Base-by-base conservation (phyloP, 30 jellyfish, hydroid and myxozoan genomes). In the Hydractinia echinata region DNA sequence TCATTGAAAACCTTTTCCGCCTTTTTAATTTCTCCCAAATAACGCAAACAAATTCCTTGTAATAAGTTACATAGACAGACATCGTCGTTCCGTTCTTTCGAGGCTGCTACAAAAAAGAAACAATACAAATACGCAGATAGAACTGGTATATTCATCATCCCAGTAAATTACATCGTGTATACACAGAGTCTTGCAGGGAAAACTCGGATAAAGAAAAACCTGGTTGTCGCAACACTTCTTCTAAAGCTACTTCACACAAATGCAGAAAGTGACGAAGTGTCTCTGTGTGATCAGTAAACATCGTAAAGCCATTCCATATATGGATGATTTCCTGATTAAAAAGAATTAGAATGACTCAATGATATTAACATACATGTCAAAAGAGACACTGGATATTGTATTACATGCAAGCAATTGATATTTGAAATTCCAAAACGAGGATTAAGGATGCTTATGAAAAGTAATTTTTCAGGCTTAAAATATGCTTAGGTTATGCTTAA, bases 281-380 rank as follows among this genome's bases (percentile, higher is more conserved):
- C 60, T 86, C 91, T 61, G 71, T 67, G 8, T 92, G 93, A 67
- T 69, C 71, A 48, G 89, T 82, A 67, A 80, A 90, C 97, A 91
- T 91, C 16, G 91, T 52, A 77, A 91, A 91, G 15, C 97, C 97
- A 83, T 91, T 91, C 97, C 97, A 91, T 4, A 91, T 69, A 84
- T 91, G 91, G 49, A 91, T 91, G 39, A 86, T 84, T 79, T 91
- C 97, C 97, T 91, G 20, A 9, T 7, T 56, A 72, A 30, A 67
- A 8, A 83, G 70, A 20, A 13, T 76, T 15, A 64, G 74, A 13
- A n/a, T 64, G 44, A 30, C 44, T 30, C 44, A 30, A 30, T 30
- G 44, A 30, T 30, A 30, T 30, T 30, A 30, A 30, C 44, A 30
- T 30, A 30, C 44, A 30, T 30, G 44, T 30, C 44, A 30, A 30